Conservation (phyloP, 2,888 invertebrate genomes). For the Fissipunctia ypsillon region DNA sequence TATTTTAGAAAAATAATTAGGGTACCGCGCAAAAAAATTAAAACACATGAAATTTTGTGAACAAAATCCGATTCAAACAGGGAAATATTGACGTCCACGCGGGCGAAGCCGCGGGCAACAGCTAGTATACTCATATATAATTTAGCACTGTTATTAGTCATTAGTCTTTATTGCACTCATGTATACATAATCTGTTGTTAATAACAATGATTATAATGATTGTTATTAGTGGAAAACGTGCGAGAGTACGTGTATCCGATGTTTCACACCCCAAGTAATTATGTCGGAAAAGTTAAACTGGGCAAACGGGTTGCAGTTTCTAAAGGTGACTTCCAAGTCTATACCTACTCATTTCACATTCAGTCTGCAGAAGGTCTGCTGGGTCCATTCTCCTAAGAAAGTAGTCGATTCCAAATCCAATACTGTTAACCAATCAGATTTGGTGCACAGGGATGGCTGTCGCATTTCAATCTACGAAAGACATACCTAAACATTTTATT, state of each 20-base stretch:
- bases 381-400: not conserved
- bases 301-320: constrained; percentile 6
- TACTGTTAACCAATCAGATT: not conserved
- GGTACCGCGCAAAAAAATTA: no score
- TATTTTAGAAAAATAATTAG: no score
- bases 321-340: not conserved
- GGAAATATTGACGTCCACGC: no score
- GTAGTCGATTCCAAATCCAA: constrained; percentile 9
- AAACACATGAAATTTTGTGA: no score
- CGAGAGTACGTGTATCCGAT: not conserved
- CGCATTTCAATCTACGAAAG: constrained; percentile 1
- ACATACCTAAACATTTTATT: constrained; percentile 13
- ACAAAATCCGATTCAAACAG: no score
- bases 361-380: not conserved
- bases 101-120: no score
- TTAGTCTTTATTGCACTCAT: no score
- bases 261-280: constrained; percentile 15
- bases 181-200: no score
- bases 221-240: no score
- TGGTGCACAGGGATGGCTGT: not conserved
- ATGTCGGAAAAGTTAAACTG: constrained; percentile 5
- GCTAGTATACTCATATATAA: no score
- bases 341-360: constrained; percentile 1
- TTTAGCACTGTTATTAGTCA: no score
- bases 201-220: no score